Evolutionary conservation across 2,888 invertebrate species (phyloP), one percentile per base, ranked within the genome.

Genomic region (Drosophila maculinotata): DNA sequence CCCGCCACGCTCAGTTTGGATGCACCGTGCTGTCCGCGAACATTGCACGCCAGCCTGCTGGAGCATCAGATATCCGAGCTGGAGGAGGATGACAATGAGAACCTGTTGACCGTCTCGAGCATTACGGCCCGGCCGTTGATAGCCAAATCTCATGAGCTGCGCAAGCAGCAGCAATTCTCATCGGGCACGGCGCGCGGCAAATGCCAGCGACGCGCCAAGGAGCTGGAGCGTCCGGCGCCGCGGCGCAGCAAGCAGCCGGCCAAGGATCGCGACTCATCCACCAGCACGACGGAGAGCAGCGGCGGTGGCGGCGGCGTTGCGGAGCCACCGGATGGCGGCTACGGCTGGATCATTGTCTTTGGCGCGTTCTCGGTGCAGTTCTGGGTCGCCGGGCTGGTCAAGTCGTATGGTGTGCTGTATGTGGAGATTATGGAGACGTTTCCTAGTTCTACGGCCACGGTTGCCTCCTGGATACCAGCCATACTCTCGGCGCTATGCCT

Each of bases 371-470:
- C 95, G 89, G 96, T 96, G 28, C 96, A 96, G 89, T 95, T 96
- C 91, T 95, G 96, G 94, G 95, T 96, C 30, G 95, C 96, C 0
- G 96, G 96, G 0, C 93, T 95, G 59, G 95, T 96, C 84, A 96
- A 96, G 89, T 96, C 96, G 0, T 96, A 96, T 86, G 96, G 96
- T 0, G 95, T 96, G 14, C 92, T 96, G 1, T 96, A 96, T 80
- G 95, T 96, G 59, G 96, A 96, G 91, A 95, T 96, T 58, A 94
- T 96, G 93, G 95, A 95, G 90, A 95, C 95, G 0, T 96, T 96
- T 90, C 94, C 95, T 0, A 94, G 95, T 51, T 94, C 95, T 0
- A 94, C 95, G 0, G 95, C 95, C 26, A 93, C 95, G 0, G 94
- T 95, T 1, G 96, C 96, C 0, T 95, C 95, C 0, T 96, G 95